Evolutionary conservation across 2,888 invertebrate genomes (phyloP).

Genomic region (Andrena flavipes): DNA sequence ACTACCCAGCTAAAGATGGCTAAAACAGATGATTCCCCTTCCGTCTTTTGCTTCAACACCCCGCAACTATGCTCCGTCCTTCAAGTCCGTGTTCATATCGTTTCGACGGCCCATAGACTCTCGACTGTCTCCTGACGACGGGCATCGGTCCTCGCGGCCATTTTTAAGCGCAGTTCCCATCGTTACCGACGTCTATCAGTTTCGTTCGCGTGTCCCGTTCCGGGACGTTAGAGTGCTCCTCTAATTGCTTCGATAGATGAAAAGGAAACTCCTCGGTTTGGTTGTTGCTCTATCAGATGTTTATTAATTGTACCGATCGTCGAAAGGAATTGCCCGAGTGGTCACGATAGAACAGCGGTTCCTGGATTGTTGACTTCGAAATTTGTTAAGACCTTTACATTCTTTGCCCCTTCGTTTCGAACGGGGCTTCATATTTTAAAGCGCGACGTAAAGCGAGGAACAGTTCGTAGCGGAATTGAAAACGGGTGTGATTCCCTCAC

Average conservation of each 20-base stretch:
- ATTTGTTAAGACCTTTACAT: neutral
- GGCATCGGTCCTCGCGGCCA: neutral
- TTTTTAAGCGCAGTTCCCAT: slow-evolving; percentile 16
- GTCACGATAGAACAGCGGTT: slow-evolving; percentile 20
- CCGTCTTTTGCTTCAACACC: too few relatives aligned
- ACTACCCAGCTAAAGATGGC: too few relatives aligned
- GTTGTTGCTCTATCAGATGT: slow-evolving; percentile 65
- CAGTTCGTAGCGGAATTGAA: neutral
- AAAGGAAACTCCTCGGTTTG: slow-evolving; percentile 55
- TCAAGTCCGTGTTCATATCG: too few relatives aligned
- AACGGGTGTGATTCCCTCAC: neutral
- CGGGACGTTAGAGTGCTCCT: slow-evolving; percentile 26
- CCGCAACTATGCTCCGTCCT: too few relatives aligned
- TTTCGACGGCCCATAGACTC: too few relatives aligned
- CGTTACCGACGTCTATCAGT: slow-evolving; percentile 18
- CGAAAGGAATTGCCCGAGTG: slow-evolving; percentile 22
- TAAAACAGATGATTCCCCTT: too few relatives aligned
- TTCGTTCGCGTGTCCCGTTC: slow-evolving; percentile 26
- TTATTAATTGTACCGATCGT: slow-evolving; percentile 60
- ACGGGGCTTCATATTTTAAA: neutral
- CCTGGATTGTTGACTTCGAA: neutral
- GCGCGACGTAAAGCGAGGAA: neutral
- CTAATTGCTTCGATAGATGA: slow-evolving; percentile 45
- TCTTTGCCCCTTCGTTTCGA: neutral
- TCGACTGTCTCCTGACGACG: neutral